Conservation (phyloP, 2,797 vertebrate species). For the Mormyrops attenuatus region DNA sequence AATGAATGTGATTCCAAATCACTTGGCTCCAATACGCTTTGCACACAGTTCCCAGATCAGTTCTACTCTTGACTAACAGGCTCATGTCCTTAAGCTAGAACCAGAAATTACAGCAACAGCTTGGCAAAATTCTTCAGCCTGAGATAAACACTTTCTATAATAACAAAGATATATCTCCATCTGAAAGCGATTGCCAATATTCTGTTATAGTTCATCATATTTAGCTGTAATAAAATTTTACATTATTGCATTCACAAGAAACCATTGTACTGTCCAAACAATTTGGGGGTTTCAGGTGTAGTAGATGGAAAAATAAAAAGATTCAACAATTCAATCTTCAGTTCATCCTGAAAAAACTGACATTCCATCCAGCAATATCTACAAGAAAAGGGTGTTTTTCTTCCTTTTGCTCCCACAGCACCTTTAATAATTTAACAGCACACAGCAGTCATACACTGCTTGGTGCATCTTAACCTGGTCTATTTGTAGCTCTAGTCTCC, state of each 20-base stretch:
- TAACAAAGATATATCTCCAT: constrained; percentile 13
- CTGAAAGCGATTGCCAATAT: background rate
- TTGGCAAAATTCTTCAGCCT: constrained; percentile 3
- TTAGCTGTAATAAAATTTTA: background rate
- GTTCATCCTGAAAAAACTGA: background rate
- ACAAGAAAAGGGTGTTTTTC: background rate
- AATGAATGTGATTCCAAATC: constrained; percentile 24
- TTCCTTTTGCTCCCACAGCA: background rate
- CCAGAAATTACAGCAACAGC: constrained; percentile 9
- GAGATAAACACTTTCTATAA: background rate
- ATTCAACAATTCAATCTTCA: background rate
- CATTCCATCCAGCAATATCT: background rate
- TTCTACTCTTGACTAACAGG: constrained; percentile 15
- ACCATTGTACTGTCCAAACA: background rate
- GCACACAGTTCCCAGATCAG: constrained; percentile 23
- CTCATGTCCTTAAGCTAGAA: constrained; percentile 13
- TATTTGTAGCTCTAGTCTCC: background rate
- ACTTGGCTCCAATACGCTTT: constrained; percentile 20
- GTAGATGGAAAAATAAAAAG: background rate
- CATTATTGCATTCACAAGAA: background rate
- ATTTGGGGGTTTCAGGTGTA: background rate
- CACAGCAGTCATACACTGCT: background rate
- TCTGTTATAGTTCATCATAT: background rate
- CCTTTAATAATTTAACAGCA: constrained; percentile 1
- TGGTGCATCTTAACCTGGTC: background rate